These are phyloP conservation scores for Enteromius fasciolatus DNA, from an alignment of 2,797 vertebrate species.

Conservation along the genomic window DNA sequence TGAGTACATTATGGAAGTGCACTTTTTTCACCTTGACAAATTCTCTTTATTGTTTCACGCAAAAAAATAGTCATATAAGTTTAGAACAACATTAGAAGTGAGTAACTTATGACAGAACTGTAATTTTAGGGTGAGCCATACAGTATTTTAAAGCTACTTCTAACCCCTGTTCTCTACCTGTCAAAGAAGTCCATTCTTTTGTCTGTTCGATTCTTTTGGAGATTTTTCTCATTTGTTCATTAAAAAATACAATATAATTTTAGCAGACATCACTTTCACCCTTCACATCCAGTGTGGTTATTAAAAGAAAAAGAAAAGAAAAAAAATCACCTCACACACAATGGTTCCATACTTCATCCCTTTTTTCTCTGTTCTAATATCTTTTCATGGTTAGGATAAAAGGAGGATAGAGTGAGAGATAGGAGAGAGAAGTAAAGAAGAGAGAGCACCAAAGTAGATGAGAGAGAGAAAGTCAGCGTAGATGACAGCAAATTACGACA, in stretches of 20 bases:
- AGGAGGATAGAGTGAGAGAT: constrained; percentile 36
- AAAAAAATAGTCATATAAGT: neutral
- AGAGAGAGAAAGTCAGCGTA: constrained; percentile 39
- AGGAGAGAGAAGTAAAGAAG: constrained; percentile 33
- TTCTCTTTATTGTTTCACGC: neutral
- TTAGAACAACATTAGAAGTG: neutral
- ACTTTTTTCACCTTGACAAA: neutral
- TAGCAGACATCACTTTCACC: constrained; percentile 23
- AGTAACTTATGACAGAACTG: neutral
- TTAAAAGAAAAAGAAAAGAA: neutral
- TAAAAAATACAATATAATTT: constrained; percentile 36
- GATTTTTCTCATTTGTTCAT: constrained; percentile 32
- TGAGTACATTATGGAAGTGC: neutral
- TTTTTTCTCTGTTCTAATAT: constrained; percentile 32
- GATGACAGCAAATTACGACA: constrained; percentile 58
- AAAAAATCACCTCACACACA: constrained; percentile 41
- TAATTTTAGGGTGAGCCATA: neutral
- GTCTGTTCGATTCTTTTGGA: neutral
- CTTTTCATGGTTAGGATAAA: constrained; percentile 50
- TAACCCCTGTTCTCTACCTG: neutral
- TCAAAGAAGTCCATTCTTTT: neutral
- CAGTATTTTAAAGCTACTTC: neutral
- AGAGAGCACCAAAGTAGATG: constrained; percentile 40
- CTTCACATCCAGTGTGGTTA: constrained; percentile 25
- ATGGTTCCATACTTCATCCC: constrained; percentile 42